phyloP scores from a whole-genome alignment of 2,797 vertebrate species.

The Leptodactylus fallax region DNA sequence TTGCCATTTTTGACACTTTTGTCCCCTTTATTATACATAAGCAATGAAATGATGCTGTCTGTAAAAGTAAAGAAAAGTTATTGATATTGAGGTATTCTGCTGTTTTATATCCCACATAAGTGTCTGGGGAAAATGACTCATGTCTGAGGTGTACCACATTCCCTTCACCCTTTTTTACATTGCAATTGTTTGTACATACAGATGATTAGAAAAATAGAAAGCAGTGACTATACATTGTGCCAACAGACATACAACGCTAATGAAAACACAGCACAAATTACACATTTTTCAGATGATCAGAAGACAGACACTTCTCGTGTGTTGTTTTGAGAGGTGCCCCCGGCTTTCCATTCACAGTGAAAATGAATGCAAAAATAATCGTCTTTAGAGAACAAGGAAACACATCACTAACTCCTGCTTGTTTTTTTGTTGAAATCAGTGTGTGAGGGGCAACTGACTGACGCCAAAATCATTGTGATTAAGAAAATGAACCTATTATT shows the following conservation, averaged over 20 bases:
- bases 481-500: slow-evolving; percentile 71
- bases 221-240: slow-evolving; percentile 21
- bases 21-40: background rate
- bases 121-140: slow-evolving; percentile 4
- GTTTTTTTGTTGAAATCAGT: slow-evolving; percentile 41
- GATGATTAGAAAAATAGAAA: slow-evolving; percentile 9
- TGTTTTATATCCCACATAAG: background rate
- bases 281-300: slow-evolving; percentile 49
- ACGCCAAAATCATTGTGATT: slow-evolving; percentile 66
- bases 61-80: slow-evolving; percentile 24
- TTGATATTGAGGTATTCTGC: background rate
- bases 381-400: rapidly evolving
- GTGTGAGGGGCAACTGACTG: slow-evolving; percentile 53
- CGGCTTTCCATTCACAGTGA: slow-evolving; percentile 40
- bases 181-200: slow-evolving; percentile 4
- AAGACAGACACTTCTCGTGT: slow-evolving; percentile 27
- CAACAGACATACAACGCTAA: slow-evolving; percentile 36
- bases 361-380: slow-evolving; percentile 28
- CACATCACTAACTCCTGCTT: background rate
- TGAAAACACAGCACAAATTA: slow-evolving; percentile 47
- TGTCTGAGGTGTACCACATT: slow-evolving; percentile 6
- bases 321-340: slow-evolving; percentile 42
- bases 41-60: slow-evolving; percentile 16
- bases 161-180: background rate
- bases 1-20: background rate